These are phyloP conservation scores for Sarcophaga variegata DNA, from an alignment of 2,888 invertebrate species.

Conservation along the genomic window DNA sequence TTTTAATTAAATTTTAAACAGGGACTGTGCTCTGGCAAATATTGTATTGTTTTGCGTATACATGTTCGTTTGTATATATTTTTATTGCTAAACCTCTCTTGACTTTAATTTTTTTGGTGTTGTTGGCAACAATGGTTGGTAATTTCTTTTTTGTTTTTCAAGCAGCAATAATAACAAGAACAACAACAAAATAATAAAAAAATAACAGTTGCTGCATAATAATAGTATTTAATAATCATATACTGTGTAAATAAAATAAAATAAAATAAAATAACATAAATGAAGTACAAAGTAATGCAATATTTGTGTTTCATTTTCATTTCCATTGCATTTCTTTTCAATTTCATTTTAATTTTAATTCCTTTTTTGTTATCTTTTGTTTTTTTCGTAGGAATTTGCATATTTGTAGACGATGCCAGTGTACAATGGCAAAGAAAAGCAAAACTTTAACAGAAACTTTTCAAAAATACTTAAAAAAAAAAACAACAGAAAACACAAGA, in stretches of 20 bases:
- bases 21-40: not conserved
- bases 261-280: not conserved
- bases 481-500: not conserved
- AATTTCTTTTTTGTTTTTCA: not conserved
- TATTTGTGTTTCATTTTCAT: conserved; percentile 24
- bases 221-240: conserved; percentile 21
- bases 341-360: conserved; percentile 23
- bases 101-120: not conserved
- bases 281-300: conserved; percentile 8
- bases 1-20: not conserved
- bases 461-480: conserved; percentile 33
- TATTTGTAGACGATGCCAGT: conserved; percentile 11
- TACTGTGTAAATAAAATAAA: not conserved
- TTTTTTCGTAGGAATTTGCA: conserved; percentile 27
- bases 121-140: not conserved
- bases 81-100: not conserved
- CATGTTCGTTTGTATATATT: not conserved
- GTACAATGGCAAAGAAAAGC: conserved; percentile 3
- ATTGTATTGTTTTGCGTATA: not conserved
- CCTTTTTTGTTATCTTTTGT: not conserved
- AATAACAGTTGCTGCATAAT: not conserved
- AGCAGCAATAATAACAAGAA: not conserved
- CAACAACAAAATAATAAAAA: no score
- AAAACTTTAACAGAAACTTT: conserved; percentile 39
- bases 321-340: not conserved